Base-by-base conservation (phyloP, 2,113 vertebrate species). In the Syngnathus typhle region DNA sequence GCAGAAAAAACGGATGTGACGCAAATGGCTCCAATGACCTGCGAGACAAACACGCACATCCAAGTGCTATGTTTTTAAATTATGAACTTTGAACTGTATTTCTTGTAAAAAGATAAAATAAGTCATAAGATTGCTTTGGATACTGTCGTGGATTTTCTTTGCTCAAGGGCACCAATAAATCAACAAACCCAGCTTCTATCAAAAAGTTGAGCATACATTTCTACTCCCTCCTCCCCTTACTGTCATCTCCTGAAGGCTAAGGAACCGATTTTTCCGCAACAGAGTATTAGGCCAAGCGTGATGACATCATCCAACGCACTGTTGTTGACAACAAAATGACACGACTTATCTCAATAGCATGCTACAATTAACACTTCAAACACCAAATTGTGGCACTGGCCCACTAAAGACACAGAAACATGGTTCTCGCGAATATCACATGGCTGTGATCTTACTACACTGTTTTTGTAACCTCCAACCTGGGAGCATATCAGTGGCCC, bases 191-290 rank as follows among this genome's bases (percentile, higher is more conserved):
- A 13, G 1, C 0, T 3, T 43, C 41, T 43, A 12, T 11, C 41
- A 43, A 12, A 11, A 43, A 12, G 41, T 43, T 43, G 11, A 43
- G 4, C 11, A 12, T 43, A 43, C 41, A 9, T 43, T 13, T 43
- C 11, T 43, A 12, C 9, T 43, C 41, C 41, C 41, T 39, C 39
- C 6, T 39, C 39, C 6, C 12, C 41, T 12, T 43, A 43, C 10
- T 67, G 51, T 62, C 37, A 27, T 36, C n/a, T 58, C 39, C 73
- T 55, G 60, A 21, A 72, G 67, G 39, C 62, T 72, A 72, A 41
- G 18, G 49, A 77, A 59, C 78, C 75, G 60, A 82, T 66, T 74
- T 82, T 72, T 83, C 77, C 64, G 3, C 66, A 41, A 49, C 66
- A 73, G n/a, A 60, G 72, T 55, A 51, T 60, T 73, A 66, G 63